phyloP scores from a whole-genome alignment of 2,888 invertebrate species.

The Epistrophe eligans region DNA sequence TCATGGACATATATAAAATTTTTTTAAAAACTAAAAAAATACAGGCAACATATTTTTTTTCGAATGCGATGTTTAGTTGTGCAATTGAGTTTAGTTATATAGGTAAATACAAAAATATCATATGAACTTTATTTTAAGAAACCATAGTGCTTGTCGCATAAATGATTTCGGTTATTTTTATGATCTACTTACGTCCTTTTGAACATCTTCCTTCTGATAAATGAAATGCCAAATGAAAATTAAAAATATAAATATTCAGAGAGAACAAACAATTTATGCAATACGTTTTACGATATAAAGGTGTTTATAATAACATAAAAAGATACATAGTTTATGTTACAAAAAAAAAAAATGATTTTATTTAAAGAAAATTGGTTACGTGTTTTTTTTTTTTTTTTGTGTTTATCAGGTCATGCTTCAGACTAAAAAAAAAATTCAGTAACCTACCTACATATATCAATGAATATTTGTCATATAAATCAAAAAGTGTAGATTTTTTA shows the following conservation, averaged over 20 bases:
- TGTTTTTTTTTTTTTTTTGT: background rate
- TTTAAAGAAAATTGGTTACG: no score
- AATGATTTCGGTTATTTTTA: slow-evolving; percentile 39
- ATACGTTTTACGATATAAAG: slow-evolving; percentile 53
- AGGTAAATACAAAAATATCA: background rate
- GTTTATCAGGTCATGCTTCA: background rate
- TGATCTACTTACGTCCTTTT: slow-evolving; percentile 82
- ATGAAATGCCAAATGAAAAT: slow-evolving; percentile 73
- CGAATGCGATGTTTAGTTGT: slow-evolving; percentile 51
- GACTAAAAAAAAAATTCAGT: background rate
- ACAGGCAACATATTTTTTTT: slow-evolving; percentile 42
- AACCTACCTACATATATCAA: background rate
- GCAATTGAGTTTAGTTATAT: background rate
- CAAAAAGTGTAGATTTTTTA: background rate
- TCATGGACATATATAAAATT: slow-evolving; percentile 17
- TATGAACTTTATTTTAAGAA: background rate
- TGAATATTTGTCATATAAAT: background rate
- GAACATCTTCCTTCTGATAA: slow-evolving; percentile 80
- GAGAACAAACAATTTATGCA: slow-evolving; percentile 67
- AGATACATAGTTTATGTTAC: background rate
- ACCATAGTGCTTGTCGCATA: slow-evolving; percentile 38
- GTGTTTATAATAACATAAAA: slow-evolving; percentile 11
- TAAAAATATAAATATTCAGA: slow-evolving; percentile 64
- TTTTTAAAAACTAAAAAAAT: slow-evolving; percentile 42
- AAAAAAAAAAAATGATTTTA: background rate